Conservation (phyloP, 2,797 vertebrate genomes). For the Dermochelys coriacea region DNA sequence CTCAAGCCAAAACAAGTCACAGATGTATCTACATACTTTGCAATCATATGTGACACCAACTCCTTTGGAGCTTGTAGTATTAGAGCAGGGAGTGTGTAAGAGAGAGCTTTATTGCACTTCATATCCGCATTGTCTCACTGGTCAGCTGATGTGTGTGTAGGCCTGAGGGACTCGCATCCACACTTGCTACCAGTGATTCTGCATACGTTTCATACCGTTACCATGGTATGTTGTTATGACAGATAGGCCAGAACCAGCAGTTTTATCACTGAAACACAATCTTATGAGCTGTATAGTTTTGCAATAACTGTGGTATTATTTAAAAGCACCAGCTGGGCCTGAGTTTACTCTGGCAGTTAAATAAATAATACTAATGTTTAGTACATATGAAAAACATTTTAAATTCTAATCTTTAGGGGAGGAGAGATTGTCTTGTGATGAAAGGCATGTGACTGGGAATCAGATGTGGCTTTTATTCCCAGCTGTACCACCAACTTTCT, state of each 20-base stretch:
- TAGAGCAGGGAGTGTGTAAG: not conserved
- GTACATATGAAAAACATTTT: conserved; percentile 4
- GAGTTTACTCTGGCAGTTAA: not conserved
- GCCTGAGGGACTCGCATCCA: not conserved
- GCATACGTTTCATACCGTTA: not conserved
- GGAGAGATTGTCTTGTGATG: conserved; percentile 27
- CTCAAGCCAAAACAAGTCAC: not conserved
- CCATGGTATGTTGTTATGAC: not conserved
- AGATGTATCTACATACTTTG: not conserved
- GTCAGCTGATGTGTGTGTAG: not conserved
- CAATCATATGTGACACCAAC: not conserved
- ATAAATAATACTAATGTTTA: not conserved
- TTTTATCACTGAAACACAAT: not conserved
- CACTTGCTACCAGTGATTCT: not conserved
- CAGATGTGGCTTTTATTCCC: conserved; percentile 4
- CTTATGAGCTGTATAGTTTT: not conserved
- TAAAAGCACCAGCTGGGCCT: conserved; percentile 16
- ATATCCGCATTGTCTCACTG: not conserved
- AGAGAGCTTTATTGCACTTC: not conserved
- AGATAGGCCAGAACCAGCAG: not conserved
- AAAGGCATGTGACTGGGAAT: conserved; percentile 21
- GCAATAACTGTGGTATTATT: not conserved
- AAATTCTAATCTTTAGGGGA: conserved; percentile 11
- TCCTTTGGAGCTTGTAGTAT: not conserved
- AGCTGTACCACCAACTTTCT: not conserved